These are phyloP conservation scores for Apeltes quadracus DNA, from an alignment of 2,113 vertebrate genomes.

Conservation along the genomic window DNA sequence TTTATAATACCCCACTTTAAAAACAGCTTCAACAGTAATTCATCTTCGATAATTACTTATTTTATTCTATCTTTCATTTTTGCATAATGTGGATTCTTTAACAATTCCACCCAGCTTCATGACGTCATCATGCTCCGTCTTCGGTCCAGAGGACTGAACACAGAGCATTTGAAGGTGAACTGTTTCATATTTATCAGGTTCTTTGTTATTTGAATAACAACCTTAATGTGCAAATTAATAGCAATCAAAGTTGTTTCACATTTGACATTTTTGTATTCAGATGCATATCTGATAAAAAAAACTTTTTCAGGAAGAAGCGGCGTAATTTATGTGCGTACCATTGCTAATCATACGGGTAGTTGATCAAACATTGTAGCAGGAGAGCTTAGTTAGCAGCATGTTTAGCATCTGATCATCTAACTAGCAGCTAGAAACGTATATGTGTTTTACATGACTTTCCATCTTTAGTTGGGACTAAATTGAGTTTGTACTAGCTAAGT, in stretches of 20 bases:
- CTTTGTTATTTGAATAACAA: not conserved
- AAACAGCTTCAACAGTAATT: constrained; percentile 68
- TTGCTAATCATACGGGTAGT: not conserved
- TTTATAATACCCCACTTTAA: constrained; percentile 92
- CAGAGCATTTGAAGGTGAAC: not conserved
- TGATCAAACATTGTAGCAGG: not conserved
- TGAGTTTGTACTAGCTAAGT: not conserved
- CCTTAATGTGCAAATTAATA: not conserved
- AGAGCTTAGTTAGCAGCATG: not conserved
- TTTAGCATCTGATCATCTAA: not conserved
- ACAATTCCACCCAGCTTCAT: constrained; percentile 72
- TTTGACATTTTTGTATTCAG: not conserved
- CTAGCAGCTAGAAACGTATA: not conserved
- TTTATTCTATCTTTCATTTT: constrained; percentile 81
- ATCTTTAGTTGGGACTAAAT: not conserved
- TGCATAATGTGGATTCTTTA: constrained; percentile 95
- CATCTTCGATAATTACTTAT: constrained; percentile 55
- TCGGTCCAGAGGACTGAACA: not conserved
- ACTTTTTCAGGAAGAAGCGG: not conserved
- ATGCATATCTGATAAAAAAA: not conserved
- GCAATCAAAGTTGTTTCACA: not conserved
- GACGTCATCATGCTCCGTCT: not conserved
- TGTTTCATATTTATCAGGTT: not conserved
- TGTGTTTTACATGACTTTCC: too few relatives aligned
- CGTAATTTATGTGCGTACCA: not conserved